phyloP scores from a whole-genome alignment of 2,888 invertebrate species.

The Drosophila neotestacea region DNA sequence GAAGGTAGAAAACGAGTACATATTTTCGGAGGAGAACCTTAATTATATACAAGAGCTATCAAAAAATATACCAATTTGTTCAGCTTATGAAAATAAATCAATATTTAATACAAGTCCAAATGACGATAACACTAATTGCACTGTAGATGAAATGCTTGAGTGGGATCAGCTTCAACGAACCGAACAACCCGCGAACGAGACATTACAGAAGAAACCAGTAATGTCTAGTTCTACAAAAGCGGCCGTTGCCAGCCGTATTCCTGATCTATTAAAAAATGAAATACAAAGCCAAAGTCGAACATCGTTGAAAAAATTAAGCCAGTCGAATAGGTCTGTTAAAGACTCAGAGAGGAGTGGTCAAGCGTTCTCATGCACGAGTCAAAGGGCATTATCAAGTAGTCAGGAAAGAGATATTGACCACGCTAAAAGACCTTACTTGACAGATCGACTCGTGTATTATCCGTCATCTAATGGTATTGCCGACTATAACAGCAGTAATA shows the following conservation, averaged over 20 bases:
- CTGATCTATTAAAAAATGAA: slow-evolving; percentile 60
- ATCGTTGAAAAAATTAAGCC: not conserved
- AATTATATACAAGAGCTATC: slow-evolving; percentile 85
- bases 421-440: slow-evolving; percentile 85
- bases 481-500: slow-evolving; percentile 83
- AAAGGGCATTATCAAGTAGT: slow-evolving; percentile 24
- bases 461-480: slow-evolving; percentile 87
- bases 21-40: slow-evolving; percentile 84
- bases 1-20: slow-evolving; percentile 61
- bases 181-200: not conserved
- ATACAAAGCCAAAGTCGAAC: not conserved
- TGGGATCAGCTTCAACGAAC: slow-evolving; percentile 73
- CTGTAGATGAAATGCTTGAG: slow-evolving; percentile 78
- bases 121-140: slow-evolving; percentile 44
- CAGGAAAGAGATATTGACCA: slow-evolving; percentile 73
- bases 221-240: not conserved
- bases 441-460: slow-evolving; percentile 93
- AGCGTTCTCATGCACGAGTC: not conserved
- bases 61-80: slow-evolving; percentile 85
- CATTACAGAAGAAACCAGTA: not conserved
- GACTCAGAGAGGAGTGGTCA: not conserved
- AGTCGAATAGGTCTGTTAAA: not conserved
- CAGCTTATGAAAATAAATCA: slow-evolving; percentile 85
- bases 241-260: slow-evolving; percentile 39
- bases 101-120: slow-evolving; percentile 74